These are phyloP conservation scores for Cynoglossus semilaevis DNA, from an alignment of 2,113 vertebrate genomes.

Conservation along the genomic window DNA sequence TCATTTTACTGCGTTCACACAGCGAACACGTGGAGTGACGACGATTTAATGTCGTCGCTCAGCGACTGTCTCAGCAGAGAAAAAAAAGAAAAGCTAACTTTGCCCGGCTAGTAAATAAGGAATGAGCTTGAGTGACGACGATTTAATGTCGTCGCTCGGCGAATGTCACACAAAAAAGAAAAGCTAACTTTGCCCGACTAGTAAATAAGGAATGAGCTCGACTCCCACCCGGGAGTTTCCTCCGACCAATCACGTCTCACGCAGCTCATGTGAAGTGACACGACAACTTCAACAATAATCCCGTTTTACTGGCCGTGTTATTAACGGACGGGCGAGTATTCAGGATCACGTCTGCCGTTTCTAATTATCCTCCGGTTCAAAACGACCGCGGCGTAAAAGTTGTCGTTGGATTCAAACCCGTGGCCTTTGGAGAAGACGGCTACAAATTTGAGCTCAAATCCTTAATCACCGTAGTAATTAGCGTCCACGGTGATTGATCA, in stretches of 20 bases:
- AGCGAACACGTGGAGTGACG: too few species aligned
- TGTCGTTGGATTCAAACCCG: too few species aligned
- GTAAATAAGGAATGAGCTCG: neutral
- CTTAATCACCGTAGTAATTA: slow-evolving; percentile 84
- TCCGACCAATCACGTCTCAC: neutral
- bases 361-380: neutral
- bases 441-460: slow-evolving; percentile 12
- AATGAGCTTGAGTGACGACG: neutral
- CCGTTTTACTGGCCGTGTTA: neutral
- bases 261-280: neutral
- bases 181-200: neutral
- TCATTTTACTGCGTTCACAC: too few species aligned
- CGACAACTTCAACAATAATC: neutral
- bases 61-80: too few species aligned
- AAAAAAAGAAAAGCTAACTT: neutral
- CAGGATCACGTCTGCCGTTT: neutral
- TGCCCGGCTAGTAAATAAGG: neutral
- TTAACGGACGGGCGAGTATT: neutral
- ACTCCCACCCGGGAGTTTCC: neutral
- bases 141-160: too few species aligned
- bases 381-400: too few species aligned
- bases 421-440: neutral
- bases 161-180: neutral
- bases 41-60: too few species aligned
- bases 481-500: slow-evolving; percentile 71